Evolutionary conservation across 2,888 invertebrate genomes (phyloP).

Genomic region (Parapristionchus giblindavisi): DNA sequence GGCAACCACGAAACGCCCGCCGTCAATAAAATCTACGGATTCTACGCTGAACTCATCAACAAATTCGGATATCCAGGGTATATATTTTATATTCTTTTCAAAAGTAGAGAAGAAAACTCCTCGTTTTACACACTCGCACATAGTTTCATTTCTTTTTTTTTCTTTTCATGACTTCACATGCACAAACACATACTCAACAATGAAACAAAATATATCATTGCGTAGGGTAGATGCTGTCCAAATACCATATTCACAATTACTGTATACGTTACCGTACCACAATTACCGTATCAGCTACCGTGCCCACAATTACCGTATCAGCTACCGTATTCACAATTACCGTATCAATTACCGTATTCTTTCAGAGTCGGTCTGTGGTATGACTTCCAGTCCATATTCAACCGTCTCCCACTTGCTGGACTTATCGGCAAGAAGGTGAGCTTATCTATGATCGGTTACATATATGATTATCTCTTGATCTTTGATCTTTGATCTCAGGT

Average conservation of each 20-base stretch:
- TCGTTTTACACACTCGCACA: no score
- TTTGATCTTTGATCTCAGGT: slow-evolving; percentile 42
- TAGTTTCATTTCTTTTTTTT: no score
- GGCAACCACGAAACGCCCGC: slow-evolving; percentile 65
- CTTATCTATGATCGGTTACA: slow-evolving; percentile 10
- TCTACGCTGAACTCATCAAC: slow-evolving; percentile 57
- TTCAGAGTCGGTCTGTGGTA: slow-evolving; percentile 61
- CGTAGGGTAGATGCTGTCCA: no score
- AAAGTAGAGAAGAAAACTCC: no score
- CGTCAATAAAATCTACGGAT: slow-evolving; percentile 64
- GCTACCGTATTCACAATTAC: no score
- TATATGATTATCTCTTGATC: background rate
- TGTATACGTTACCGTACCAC: no score
- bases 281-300: background rate
- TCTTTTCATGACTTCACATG: no score
- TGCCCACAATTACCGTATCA: background rate
- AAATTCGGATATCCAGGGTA: slow-evolving; percentile 52
- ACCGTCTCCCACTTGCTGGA: slow-evolving; percentile 62
- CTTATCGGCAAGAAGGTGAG: slow-evolving; percentile 56
- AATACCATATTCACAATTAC: background rate
- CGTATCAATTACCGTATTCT: background rate
- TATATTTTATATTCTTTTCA: background rate
- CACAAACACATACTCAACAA: no score
- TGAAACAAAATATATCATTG: no score
- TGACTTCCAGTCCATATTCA: slow-evolving; percentile 63